Evolutionary conservation across 30 jellyfish, hydroid and myxozoan genomes (phyloP), one percentile per base, ranked within the genome.

Genomic region (Aurelia aurita): DNA sequence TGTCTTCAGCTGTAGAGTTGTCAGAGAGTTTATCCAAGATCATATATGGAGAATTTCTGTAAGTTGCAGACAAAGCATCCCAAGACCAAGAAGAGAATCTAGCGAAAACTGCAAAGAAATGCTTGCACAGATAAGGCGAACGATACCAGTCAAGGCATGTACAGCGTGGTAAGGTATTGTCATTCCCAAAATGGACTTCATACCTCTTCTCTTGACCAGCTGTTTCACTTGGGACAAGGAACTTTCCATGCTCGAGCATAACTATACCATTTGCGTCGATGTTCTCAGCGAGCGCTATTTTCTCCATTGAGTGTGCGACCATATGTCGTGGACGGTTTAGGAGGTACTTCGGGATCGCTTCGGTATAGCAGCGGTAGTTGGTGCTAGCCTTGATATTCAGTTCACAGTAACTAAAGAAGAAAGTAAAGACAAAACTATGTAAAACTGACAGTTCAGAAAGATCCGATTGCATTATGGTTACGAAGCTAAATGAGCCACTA

Each of bases 21-120:
- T 66, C 78, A 35, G 47, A 35, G 47, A 35, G 10, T 72, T 46
- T 23, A 21, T 75, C 87, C 78, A 75, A 28, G 31, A 80, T 75
- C 87, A 75, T 45, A 58, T 47, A 75, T 3, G 87, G 87, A 14
- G 87, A 75, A 28, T 75, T 75, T 57, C 74, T 34, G 39, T 75
- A 75, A 16, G 32, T 20, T 19, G 87, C 28, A 28, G 81, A 75
- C 55, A 75, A 75, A 20, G 58, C 75, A 18, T 75, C 58, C 80
- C 87, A 75, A 21, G 76, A 54, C 87, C 87, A 75, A 22, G 22
- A 19, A 20, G 79, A 81, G 39, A n/a, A 74, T 53, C 51, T 51
- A 10, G 19, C 26, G 22, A 74, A 75, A 6, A 75, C 69, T 43
- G 51, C 63, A 54, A 75, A 74, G 53, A 75, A 75, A 75, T 75